phyloP scores from a whole-genome alignment of 2,888 invertebrate genomes.

The Melipona bicolor region DNA sequence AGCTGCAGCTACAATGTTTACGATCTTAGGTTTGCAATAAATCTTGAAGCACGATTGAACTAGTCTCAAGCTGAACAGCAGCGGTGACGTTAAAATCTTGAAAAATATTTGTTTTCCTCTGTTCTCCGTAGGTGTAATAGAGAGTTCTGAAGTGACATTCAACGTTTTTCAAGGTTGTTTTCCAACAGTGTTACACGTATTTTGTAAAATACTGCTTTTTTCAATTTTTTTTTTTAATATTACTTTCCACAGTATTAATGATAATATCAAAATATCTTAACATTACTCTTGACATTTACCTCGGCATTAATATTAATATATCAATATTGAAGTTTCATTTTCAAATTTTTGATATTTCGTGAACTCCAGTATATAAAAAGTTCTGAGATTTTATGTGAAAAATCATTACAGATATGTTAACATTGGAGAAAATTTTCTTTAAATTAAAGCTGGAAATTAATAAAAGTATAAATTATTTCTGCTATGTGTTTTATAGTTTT shows the following conservation, averaged over 20 bases:
- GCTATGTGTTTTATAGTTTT: no score
- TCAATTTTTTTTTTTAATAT: no score
- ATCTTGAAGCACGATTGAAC: constrained; percentile 11
- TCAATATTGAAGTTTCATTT: neutral
- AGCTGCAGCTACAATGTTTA: neutral
- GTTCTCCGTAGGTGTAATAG: neutral
- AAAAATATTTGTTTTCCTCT: neutral
- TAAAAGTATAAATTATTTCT: neutral
- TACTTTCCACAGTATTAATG: no score
- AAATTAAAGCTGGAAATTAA: neutral
- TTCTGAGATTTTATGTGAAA: neutral
- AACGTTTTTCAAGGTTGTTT: no score
- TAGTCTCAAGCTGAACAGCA: neutral
- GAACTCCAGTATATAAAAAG: neutral
- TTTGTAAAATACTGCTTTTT: no score
- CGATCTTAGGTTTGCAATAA: constrained; percentile 13
- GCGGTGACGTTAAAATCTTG: neutral
- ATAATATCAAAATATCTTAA: neutral
- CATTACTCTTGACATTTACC: neutral
- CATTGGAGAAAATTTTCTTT: neutral
- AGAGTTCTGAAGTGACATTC: no score
- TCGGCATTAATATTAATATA: neutral
- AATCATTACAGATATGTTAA: neutral
- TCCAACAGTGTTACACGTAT: no score
- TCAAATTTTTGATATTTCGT: neutral